A percentile compares a stretch with the other conserved stretches of the same genome.
Evolutionary conservation across 2,113 vertebrate species (phyloP).

Genomic region (Corapipo altera): DNA sequence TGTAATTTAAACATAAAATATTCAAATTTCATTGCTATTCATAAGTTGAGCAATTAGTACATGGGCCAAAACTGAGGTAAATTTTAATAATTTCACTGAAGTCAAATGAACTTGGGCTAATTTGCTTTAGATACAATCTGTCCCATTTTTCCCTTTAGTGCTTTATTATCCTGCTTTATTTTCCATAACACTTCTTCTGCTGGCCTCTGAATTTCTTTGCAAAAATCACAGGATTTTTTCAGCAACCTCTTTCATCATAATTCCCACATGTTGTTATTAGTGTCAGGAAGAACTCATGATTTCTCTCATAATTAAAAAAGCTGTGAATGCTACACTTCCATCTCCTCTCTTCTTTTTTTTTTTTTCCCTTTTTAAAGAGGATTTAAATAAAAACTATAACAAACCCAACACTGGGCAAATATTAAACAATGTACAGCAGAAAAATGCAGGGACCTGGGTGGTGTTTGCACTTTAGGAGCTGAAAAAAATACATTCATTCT

Average conservation of each 20-base stretch:
- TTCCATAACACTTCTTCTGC: neutral
- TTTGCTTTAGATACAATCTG: neutral
- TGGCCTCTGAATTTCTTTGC: neutral
- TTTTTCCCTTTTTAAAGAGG: rapidly evolving
- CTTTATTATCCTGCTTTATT: neutral
- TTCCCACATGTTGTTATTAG: neutral
- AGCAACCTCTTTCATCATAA: neutral
- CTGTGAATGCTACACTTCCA: neutral
- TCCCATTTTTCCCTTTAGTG: neutral
- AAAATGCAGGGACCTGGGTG: neutral
- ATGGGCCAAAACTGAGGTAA: neutral
- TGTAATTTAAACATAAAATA: neutral
- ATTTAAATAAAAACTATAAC: neutral
- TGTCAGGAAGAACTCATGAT: neutral
- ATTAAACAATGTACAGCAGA: neutral
- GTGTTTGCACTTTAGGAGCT: neutral
- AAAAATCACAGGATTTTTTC: neutral
- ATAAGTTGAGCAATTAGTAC: neutral
- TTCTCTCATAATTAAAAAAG: neutral
- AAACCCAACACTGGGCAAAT: neutral
- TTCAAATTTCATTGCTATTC: neutral
- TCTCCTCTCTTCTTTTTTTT: neutral
- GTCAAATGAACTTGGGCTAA: neutral
- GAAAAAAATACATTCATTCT: neutral
- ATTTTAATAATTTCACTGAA: neutral